phyloP scores from a whole-genome alignment of 2,113 vertebrate species.

The Chaenogobius annularis region DNA sequence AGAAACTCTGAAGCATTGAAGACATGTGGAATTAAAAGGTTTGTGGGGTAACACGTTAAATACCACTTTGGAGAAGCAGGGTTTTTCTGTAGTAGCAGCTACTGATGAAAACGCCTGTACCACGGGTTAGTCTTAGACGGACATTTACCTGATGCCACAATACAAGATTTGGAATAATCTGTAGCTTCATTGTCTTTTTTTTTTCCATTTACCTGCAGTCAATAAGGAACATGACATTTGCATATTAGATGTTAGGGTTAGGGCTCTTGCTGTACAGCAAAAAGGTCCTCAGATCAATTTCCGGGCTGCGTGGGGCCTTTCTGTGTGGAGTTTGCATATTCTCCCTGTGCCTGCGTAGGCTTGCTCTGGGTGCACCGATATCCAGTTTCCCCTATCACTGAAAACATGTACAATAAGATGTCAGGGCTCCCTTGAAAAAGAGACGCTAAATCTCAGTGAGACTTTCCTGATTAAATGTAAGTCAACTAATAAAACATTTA shows the following conservation, averaged over 20 bases:
- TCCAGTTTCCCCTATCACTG: too few relatives aligned
- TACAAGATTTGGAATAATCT: neutral
- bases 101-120: neutral
- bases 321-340: too few relatives aligned
- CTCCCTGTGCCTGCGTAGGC: too few relatives aligned
- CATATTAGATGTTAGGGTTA: neutral
- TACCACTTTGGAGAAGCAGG: slow-evolving; percentile 13
- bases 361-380: too few relatives aligned
- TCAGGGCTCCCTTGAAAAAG: too few relatives aligned
- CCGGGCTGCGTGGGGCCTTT: too few relatives aligned
- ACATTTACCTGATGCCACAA: neutral
- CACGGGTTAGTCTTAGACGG: neutral
- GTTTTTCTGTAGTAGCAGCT: neutral
- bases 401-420: too few relatives aligned
- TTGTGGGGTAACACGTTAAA: slow-evolving; percentile 21
- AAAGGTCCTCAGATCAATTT: too few relatives aligned
- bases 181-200: neutral
- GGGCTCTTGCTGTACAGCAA: too few relatives aligned
- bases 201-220: neutral
- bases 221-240: neutral
- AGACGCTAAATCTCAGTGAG: too few relatives aligned
- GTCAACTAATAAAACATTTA: too few relatives aligned
- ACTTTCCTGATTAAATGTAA: too few relatives aligned
- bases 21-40: slow-evolving; percentile 32
- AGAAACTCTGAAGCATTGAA: slow-evolving; percentile 13